Conservation (phyloP, 2,888 invertebrate genomes). For the Penaeus monodon region DNA sequence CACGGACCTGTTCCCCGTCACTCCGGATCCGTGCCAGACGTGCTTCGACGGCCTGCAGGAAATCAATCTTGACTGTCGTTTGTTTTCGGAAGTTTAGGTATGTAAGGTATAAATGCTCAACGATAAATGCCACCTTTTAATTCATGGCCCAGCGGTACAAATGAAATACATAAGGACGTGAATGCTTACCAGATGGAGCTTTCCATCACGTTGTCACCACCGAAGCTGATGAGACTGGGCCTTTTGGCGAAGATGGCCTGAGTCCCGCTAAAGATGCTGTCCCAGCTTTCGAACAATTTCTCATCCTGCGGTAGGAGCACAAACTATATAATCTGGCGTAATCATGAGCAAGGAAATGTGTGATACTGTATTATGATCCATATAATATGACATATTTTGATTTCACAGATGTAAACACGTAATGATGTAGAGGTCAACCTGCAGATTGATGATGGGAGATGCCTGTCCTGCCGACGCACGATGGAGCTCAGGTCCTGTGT, state of each 20-base stretch:
- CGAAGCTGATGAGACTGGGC: conserved; percentile 92
- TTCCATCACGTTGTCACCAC: conserved; percentile 89
- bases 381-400: neutral
- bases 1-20: conserved; percentile 85
- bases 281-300: conserved; percentile 91
- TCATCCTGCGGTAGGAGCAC: conserved; percentile 77
- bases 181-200: conserved; percentile 85
- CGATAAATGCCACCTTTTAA: neutral
- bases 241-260: conserved; percentile 85
- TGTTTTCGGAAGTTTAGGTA: neutral
- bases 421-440: conserved; percentile 69
- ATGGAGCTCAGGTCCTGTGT: conserved; percentile 94
- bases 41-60: conserved; percentile 87
- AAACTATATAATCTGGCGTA: too few species aligned
- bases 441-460: conserved; percentile 87
- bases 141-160: neutral
- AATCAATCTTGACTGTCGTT: conserved; percentile 5
- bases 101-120: neutral
- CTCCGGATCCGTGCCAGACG: conserved; percentile 94
- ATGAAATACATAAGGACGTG: neutral
- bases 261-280: conserved; percentile 87
- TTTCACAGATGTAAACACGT: neutral
- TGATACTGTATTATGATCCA: too few species aligned
- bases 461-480: conserved; percentile 86
- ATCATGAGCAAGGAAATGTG: too few species aligned